These are phyloP conservation scores for Caenorhabditis panamensis DNA, from an alignment of 2,888 invertebrate species.

Conservation along the genomic window DNA sequence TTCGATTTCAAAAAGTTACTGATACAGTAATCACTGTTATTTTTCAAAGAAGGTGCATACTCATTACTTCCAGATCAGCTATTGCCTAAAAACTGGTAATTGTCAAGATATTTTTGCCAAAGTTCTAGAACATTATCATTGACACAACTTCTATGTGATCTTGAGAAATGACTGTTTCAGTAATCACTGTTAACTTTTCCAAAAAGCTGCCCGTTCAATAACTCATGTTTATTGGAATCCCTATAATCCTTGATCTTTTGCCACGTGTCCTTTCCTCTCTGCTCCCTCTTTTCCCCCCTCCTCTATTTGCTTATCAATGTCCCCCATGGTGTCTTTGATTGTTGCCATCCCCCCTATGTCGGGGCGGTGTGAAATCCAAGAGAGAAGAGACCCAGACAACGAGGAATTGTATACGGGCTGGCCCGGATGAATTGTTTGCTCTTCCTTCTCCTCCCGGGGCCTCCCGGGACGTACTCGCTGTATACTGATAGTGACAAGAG, in stretches of 20 bases:
- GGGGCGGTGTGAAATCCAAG: conserved; percentile 35
- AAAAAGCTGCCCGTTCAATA: too few relatives aligned
- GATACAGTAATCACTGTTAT: too few relatives aligned
- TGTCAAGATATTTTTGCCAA: too few relatives aligned
- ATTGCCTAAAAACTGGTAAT: too few relatives aligned
- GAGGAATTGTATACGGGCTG: conserved; percentile 11
- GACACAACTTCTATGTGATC: too few relatives aligned
- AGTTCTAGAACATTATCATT: too few relatives aligned
- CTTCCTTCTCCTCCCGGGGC: too few relatives aligned
- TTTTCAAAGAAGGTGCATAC: too few relatives aligned
- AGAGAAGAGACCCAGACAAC: conserved; percentile 32
- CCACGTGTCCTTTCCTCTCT: conserved; percentile 28
- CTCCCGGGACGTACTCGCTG: conserved; percentile 5
- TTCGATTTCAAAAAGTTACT: too few relatives aligned
- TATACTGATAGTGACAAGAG: conserved; percentile 42
- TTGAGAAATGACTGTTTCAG: too few relatives aligned
- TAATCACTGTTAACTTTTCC: too few relatives aligned
- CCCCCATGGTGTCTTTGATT: conserved; percentile 7
- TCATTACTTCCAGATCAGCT: too few relatives aligned
- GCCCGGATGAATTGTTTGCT: conserved; percentile 41
- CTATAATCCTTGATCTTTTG: conserved; percentile 21
- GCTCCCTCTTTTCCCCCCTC: conserved; percentile 27
- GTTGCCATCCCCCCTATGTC: conserved; percentile 39
- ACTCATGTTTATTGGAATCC: conserved; percentile 7
- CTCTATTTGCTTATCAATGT: conserved; percentile 26